Evolutionary conservation across 2,888 invertebrate genomes (phyloP).

Genomic region (Synanthedon vespiformis): DNA sequence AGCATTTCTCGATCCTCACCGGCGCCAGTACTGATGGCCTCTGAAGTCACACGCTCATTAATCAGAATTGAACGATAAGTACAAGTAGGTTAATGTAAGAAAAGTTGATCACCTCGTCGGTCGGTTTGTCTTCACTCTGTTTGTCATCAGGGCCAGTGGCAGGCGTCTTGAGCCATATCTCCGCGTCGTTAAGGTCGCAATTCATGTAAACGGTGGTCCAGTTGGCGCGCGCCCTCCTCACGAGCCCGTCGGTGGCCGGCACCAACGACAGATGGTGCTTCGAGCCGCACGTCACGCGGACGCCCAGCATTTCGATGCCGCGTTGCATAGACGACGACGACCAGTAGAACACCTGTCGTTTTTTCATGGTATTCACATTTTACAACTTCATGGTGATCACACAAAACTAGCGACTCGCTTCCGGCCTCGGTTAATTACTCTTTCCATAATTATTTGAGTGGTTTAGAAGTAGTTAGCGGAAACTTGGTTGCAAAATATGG

Average conservation of each 20-base stretch:
- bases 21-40: conserved; percentile 4
- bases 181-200: conserved; percentile 91
- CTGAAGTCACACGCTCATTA: not conserved
- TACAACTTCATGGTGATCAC: no score
- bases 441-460: no score
- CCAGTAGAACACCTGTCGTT: conserved; percentile 86
- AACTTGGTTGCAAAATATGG: no score
- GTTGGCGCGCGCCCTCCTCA: conserved; percentile 85
- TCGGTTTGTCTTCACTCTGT: conserved; percentile 24
- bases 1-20: conserved; percentile 82
- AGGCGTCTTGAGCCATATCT: conserved; percentile 91
- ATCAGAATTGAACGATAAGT: no score
- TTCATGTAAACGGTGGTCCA: conserved; percentile 96
- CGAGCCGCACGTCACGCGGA: conserved; percentile 84
- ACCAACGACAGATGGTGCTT: conserved; percentile 80
- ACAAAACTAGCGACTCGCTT: no score
- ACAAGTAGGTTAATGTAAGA: not conserved
- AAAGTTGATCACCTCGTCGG: conserved; percentile 24
- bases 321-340: conserved; percentile 96
- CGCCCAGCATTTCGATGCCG: conserved; percentile 88
- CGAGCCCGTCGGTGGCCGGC: conserved; percentile 82
- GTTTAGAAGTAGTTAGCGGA: no score
- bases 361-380: no score
- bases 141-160: conserved; percentile 42
- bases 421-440: no score